These are phyloP conservation scores for Paraescarpia echinospica DNA, from an alignment of 1,140 invertebrate species.

Conservation along the genomic window DNA sequence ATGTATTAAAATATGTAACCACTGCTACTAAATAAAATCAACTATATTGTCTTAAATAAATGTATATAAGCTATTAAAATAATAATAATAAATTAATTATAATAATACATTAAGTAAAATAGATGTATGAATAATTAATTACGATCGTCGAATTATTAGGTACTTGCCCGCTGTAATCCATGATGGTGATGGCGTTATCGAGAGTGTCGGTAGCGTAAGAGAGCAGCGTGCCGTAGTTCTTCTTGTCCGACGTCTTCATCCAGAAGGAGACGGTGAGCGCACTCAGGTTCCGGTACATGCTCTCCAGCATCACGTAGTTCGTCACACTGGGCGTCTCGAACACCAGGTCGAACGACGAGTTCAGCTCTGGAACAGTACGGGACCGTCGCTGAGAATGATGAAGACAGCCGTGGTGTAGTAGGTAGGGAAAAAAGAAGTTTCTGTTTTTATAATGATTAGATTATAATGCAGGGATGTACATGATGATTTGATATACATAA, in stretches of 20 bases:
- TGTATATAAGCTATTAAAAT: too few relatives aligned
- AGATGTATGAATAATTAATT: too few relatives aligned
- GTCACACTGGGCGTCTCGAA: slow-evolving; percentile 63
- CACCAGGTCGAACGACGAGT: slow-evolving; percentile 61
- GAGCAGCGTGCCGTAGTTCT: slow-evolving; percentile 73
- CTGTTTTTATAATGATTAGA: not conserved
- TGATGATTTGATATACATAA: too few relatives aligned
- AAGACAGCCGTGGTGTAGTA: not conserved
- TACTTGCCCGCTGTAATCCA: slow-evolving; percentile 71
- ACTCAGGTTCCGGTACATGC: slow-evolving; percentile 41
- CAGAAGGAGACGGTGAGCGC: slow-evolving; percentile 69
- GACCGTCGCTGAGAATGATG: not conserved
- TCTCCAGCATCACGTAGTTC: slow-evolving; percentile 62
- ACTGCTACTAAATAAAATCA: too few relatives aligned
- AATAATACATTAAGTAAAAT: too few relatives aligned
- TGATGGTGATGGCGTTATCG: slow-evolving; percentile 71
- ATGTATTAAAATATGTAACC: too few relatives aligned
- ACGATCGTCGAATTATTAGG: too few relatives aligned
- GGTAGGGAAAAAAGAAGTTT: not conserved
- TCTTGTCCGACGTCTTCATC: slow-evolving; percentile 66
- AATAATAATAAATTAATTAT: too few relatives aligned
- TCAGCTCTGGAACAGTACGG: slow-evolving; percentile 49
- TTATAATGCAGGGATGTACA: too few relatives aligned
- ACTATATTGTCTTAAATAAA: too few relatives aligned
- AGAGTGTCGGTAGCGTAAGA: slow-evolving; percentile 67